These are phyloP conservation scores for Podarcis siculus DNA, from an alignment of 2,797 vertebrate species.

Conservation along the genomic window DNA sequence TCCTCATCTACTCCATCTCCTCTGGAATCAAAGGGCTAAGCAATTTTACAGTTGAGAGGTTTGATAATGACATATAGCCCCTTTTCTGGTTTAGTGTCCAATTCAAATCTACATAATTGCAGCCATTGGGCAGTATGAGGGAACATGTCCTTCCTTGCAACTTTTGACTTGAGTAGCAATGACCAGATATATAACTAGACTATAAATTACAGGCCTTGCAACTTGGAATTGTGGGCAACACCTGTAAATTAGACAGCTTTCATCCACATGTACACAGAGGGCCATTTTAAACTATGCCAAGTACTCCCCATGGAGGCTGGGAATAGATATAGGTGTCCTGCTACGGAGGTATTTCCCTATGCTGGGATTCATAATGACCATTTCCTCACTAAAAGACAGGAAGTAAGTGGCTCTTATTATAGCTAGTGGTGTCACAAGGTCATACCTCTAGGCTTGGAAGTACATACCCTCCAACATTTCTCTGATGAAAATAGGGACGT, in stretches of 20 bases:
- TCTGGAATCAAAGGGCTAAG: background rate
- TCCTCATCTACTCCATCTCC: background rate
- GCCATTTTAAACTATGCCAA: background rate
- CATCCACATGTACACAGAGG: background rate
- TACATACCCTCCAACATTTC: background rate
- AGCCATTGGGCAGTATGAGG: background rate
- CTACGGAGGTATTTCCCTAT: background rate
- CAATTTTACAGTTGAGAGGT: conserved; percentile 3
- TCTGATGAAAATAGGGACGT: no score
- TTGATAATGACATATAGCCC: background rate
- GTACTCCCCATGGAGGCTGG: no score
- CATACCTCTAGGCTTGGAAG: background rate
- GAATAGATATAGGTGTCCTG: background rate
- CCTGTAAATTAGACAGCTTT: background rate
- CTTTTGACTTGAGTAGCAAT: conserved; percentile 2
- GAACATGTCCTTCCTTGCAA: background rate
- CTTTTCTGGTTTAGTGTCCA: background rate
- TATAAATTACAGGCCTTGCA: background rate
- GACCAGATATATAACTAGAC: background rate
- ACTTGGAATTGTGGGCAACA: background rate
- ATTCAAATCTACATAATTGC: background rate
- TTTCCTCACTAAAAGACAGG: background rate
- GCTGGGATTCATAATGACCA: background rate
- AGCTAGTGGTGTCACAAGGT: background rate
- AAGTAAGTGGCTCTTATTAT: background rate